Base-by-base conservation (phyloP, 2,113 vertebrate genomes). In the Sminthopsis crassicaudata region DNA sequence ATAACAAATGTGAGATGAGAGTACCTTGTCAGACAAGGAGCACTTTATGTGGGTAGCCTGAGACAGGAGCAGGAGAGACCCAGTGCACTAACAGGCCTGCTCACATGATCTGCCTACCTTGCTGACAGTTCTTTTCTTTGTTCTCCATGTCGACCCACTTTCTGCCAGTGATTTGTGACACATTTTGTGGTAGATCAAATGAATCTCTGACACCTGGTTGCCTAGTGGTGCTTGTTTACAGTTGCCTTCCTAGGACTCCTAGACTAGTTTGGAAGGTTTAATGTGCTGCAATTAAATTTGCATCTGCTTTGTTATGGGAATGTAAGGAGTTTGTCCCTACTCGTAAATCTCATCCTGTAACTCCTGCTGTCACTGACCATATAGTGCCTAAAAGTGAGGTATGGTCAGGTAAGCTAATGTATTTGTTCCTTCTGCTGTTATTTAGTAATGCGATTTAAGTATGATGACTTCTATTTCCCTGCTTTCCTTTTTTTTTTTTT, bases 221-320 rank as follows among this genome's bases (percentile, higher is more conserved):
- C 99, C 95, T 97, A 98, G 98, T 99, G 99, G 98, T 98, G 98
- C 98, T 99, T 99, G 99, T 99, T 99, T 99, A 99, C 99, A 99
- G 99, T 99, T 98, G 98, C 98, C 98, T 99, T 98, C 98, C 97
- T 98, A 99, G 98, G 99, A 99, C 98, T 98, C 97, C 98, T 95
- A 98, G 98, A 99, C 99, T 99, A 99, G 99, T 99, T 48, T 98
- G 99, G 99, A 98, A 99, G 98, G 98, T 99, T 99, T 99, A 99
- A 99, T 98, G 99, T 98, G 96, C 98, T 98, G 99, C 99, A 99
- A 99, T 99, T 99, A 99, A 99, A 99, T 99, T 99, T 99, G 99
- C 99, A 99, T 99, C 99, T 98, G 98, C 99, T 98, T 98, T 98
- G 98, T 99, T 99, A 99, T 99, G 99, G 99, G 98, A 98, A 98